Percentiles rank a stretch among this genome's conserved stretches.
These are phyloP conservation scores for Agriopis marginaria DNA, from an alignment of 2,888 invertebrate genomes.

Conservation along the genomic window DNA sequence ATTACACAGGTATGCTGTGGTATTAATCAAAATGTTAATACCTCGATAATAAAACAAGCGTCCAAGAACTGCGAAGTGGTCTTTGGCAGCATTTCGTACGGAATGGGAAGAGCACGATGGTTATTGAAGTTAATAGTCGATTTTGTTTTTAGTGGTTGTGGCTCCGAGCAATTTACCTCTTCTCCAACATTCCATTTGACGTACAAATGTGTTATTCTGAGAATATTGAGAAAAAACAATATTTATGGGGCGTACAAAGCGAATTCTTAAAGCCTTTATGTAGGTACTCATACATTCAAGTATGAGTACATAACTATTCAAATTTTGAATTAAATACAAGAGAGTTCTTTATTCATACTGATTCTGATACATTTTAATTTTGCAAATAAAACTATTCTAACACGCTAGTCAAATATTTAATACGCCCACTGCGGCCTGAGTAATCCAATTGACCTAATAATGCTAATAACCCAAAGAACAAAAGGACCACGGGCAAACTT, in stretches of 20 bases:
- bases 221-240: constrained; percentile 31
- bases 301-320: no score
- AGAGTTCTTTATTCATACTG: no score
- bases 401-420: background rate
- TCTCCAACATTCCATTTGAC: constrained; percentile 65
- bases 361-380: no score
- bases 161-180: constrained; percentile 58
- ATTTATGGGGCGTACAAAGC: background rate
- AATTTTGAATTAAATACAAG: background rate
- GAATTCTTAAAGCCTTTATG: background rate
- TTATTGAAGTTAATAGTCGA: constrained; percentile 60
- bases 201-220: constrained; percentile 68
- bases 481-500: constrained; percentile 19
- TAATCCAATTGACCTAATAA: constrained; percentile 21
- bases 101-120: constrained; percentile 60
- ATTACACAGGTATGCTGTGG: no score
- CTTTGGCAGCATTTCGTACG: constrained; percentile 46
- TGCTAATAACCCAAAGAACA: constrained; percentile 21
- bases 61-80: constrained; percentile 60
- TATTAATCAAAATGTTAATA: constrained; percentile 39
- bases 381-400: no score
- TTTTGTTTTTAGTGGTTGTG: constrained; percentile 44
- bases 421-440: constrained; percentile 2
- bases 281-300: no score
- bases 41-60: constrained; percentile 64